These are phyloP conservation scores for Mionectes olivaceus DNA, from an alignment of 2,797 vertebrate species.

Conservation along the genomic window DNA sequence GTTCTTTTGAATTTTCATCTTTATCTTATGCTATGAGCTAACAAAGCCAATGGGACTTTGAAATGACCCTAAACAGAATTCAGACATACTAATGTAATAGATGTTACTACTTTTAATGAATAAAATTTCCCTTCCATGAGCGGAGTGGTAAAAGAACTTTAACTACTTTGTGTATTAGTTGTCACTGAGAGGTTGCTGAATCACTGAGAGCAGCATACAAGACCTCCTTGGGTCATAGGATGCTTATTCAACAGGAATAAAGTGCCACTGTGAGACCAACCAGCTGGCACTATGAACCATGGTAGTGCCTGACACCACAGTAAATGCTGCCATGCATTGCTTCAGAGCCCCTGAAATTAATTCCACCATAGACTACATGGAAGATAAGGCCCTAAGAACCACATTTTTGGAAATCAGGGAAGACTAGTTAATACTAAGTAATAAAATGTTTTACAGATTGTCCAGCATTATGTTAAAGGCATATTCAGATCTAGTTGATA, in stretches of 20 bases:
- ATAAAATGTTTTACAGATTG: neutral
- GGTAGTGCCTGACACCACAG: neutral
- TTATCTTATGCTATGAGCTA: neutral
- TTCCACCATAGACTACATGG: neutral
- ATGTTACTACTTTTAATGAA: neutral
- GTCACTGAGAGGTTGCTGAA: neutral
- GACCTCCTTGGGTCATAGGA: neutral
- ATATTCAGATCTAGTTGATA: neutral
- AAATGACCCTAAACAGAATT: neutral
- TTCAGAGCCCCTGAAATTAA: neutral
- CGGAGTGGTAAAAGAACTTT: neutral
- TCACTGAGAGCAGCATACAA: neutral
- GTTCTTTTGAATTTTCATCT: neutral
- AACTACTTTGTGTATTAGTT: neutral
- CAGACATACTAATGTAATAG: neutral
- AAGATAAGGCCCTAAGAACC: neutral
- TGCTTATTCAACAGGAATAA: neutral
- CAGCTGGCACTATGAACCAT: neutral
- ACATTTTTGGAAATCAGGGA: neutral
- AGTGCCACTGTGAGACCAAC: fast-evolving
- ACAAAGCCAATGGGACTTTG: neutral
- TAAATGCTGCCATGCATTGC: neutral
- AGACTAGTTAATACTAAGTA: neutral
- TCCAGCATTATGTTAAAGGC: neutral
- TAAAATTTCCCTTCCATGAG: neutral